Evolutionary conservation across 1,140 invertebrate species (phyloP).

Genomic region (Lanistes nyassanus): DNA sequence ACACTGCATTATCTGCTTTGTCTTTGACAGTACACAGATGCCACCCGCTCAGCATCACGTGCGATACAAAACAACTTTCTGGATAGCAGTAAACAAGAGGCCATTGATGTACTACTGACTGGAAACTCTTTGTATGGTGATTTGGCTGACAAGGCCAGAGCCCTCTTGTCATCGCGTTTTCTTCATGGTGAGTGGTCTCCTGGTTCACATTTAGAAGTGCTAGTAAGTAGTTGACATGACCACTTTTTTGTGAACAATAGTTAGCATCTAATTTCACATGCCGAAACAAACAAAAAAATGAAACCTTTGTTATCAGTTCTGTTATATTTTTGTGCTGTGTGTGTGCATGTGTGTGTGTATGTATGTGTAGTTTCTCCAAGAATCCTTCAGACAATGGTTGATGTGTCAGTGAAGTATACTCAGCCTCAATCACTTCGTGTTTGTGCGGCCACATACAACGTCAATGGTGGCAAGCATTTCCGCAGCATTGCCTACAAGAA

Average conservation of each 20-base stretch:
- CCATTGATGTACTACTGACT: slow-evolving; percentile 94
- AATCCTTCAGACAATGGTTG: slow-evolving; percentile 68
- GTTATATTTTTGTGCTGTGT: background rate
- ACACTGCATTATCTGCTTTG: background rate
- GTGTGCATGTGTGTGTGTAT: background rate
- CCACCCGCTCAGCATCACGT: slow-evolving; percentile 93
- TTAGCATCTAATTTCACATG: no score
- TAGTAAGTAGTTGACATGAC: background rate
- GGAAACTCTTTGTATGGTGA: slow-evolving; percentile 92
- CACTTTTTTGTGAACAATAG: no score
- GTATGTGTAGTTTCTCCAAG: slow-evolving; percentile 65
- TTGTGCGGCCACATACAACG: slow-evolving; percentile 97
- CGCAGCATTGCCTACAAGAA: slow-evolving; percentile 95
- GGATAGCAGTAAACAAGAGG: slow-evolving; percentile 98
- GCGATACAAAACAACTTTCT: slow-evolving; percentile 99
- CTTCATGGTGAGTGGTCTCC: slow-evolving; percentile 75
- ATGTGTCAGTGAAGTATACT: slow-evolving; percentile 86
- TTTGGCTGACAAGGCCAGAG: slow-evolving; percentile 87
- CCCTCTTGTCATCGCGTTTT: slow-evolving; percentile 87
- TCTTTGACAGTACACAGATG: slow-evolving; percentile 79
- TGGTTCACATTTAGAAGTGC: slow-evolving; percentile 7
- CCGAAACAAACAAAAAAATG: background rate
- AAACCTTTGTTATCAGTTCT: background rate
- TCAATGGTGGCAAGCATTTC: slow-evolving; percentile 99
- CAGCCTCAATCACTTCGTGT: slow-evolving; percentile 79